phyloP scores from a whole-genome alignment of 2,888 invertebrate species.

The Plebejus argus region DNA sequence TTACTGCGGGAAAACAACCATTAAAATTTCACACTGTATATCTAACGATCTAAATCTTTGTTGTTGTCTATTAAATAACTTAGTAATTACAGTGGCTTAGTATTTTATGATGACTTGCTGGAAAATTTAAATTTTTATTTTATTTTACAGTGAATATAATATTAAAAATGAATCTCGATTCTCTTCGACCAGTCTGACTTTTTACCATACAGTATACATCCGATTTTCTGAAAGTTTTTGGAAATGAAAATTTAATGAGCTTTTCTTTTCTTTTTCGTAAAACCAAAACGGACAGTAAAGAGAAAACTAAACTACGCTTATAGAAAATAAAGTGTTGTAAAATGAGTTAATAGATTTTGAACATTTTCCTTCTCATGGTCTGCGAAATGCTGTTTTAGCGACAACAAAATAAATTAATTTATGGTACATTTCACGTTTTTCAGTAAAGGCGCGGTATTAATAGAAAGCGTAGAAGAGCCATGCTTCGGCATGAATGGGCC shows the following conservation, averaged over 20 bases:
- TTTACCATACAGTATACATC: background rate
- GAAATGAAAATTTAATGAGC: background rate
- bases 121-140: background rate
- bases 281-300: background rate
- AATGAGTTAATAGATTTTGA: no score
- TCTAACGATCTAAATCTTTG: background rate
- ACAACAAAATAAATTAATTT: no score
- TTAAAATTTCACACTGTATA: no score
- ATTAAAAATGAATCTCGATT: background rate
- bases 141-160: background rate
- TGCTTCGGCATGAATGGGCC: no score
- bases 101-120: background rate
- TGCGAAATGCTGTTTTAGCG: background rate
- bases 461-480: no score
- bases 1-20: no score
- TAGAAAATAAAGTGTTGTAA: background rate
- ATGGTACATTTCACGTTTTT: no score
- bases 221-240: background rate
- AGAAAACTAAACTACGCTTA: background rate
- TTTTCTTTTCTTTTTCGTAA: background rate
- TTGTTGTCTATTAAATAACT: conserved; percentile 1
- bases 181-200: background rate
- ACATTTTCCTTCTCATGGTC: no score
- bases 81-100: background rate
- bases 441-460: no score